phyloP scores from a whole-genome alignment of 2,888 invertebrate species.

The Hydraecia micacea region DNA sequence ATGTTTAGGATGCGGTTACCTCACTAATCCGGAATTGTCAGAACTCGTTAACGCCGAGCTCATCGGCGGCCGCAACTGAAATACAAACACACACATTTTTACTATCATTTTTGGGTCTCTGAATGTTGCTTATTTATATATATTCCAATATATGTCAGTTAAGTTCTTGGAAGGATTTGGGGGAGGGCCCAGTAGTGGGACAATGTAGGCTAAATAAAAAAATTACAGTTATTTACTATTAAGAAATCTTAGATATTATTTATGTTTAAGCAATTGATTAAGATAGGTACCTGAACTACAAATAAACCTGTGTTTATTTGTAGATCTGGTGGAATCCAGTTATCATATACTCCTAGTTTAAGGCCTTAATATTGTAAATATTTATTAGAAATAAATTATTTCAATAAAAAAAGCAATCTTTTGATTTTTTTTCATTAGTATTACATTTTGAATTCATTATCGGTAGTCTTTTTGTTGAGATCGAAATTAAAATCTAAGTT shows the following conservation, averaged over 20 bases:
- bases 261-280: no score
- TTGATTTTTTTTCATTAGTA: no score
- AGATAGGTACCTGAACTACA: no score
- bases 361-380: no score
- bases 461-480: background rate
- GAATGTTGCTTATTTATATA: background rate
- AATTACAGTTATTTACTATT: background rate
- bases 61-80: slow-evolving; percentile 89
- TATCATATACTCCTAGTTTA: no score
- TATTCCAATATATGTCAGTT: no score
- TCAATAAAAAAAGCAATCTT: background rate
- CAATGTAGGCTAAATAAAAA: background rate
- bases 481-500: background rate
- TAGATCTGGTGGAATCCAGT: no score
- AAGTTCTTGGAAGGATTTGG: no score
- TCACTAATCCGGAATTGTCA: slow-evolving; percentile 90
- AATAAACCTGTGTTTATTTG: no score
- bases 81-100: slow-evolving; percentile 61
- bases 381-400: no score
- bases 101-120: slow-evolving; percentile 5
- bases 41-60: slow-evolving; percentile 87
- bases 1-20: slow-evolving; percentile 76
- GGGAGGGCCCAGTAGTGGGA: background rate
- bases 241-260: background rate
- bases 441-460: background rate